Conservation (phyloP, 2,113 vertebrate species). For the Forbesichthys papilliferus region DNA sequence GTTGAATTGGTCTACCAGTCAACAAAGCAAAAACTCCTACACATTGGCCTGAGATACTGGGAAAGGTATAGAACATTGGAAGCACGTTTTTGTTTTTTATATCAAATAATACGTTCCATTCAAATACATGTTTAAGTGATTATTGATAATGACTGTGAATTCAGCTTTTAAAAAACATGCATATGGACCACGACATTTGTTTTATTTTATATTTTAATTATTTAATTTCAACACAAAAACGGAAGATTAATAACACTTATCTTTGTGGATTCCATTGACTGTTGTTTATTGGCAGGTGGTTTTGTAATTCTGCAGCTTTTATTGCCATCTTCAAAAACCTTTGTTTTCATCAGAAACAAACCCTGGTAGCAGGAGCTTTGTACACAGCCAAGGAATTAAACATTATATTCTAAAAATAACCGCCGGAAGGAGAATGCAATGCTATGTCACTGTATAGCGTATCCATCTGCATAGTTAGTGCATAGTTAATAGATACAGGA, state of each 20-base stretch:
- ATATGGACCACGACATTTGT: background rate
- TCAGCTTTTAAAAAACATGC: too few species aligned
- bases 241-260: too few species aligned
- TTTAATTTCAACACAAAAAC: background rate
- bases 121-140: too few species aligned
- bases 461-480: too few species aligned
- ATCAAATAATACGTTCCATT: background rate
- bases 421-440: background rate
- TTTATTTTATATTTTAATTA: background rate
- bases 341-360: conserved; percentile 7
- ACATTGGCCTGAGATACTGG: conserved; percentile 14
- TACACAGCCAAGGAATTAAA: conserved; percentile 63
- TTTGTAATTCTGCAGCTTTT: too few species aligned
- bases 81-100: background rate
- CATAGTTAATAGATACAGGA: background rate
- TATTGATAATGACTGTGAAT: too few species aligned
- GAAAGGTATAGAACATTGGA: background rate
- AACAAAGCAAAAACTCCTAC: conserved; percentile 31
- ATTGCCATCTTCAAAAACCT: too few species aligned
- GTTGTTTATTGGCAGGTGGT: too few species aligned
- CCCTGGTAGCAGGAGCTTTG: conserved; percentile 16
- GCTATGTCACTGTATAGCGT: background rate
- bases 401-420: conserved; percentile 29
- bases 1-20: conserved; percentile 18
- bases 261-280: too few species aligned